Conservation (phyloP, 1,140 invertebrate species). For the Grapholita molesta region DNA sequence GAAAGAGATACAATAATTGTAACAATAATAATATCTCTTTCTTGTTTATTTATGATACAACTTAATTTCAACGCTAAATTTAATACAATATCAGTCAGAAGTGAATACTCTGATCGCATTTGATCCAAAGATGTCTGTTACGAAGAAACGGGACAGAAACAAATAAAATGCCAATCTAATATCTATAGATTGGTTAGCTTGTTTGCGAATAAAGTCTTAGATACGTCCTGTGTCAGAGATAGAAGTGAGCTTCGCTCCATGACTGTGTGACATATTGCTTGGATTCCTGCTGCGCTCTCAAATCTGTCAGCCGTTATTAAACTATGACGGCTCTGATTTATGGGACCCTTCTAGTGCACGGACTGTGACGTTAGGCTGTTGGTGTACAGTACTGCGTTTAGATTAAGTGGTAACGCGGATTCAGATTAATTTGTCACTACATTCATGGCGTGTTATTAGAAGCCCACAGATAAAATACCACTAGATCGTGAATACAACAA, state of each 20-base stretch:
- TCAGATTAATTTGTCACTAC: neutral
- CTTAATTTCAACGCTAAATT: no score
- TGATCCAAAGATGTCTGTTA: no score
- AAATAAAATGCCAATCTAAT: neutral
- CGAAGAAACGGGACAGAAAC: neutral
- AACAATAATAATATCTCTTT: no score
- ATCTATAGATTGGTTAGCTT: neutral
- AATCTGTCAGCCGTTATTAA: conserved; percentile 60
- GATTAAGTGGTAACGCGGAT: neutral
- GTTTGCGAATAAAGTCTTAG: neutral
- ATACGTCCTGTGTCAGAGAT: neutral
- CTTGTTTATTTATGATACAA: no score
- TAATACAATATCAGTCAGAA: no score
- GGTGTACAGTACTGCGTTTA: neutral
- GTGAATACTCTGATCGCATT: no score
- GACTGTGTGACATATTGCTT: conserved; percentile 43
- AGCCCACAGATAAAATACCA: no score
- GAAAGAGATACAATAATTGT: no score
- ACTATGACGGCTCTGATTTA: conserved; percentile 56
- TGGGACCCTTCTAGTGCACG: conserved; percentile 32
- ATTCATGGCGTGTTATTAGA: neutral
- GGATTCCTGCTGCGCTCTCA: conserved; percentile 47
- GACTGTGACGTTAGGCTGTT: neutral
- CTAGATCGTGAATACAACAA: no score
- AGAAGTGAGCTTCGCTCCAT: conserved; percentile 25